phyloP scores from a whole-genome alignment of 2,888 invertebrate genomes.

The Aphidius colemani region DNA sequence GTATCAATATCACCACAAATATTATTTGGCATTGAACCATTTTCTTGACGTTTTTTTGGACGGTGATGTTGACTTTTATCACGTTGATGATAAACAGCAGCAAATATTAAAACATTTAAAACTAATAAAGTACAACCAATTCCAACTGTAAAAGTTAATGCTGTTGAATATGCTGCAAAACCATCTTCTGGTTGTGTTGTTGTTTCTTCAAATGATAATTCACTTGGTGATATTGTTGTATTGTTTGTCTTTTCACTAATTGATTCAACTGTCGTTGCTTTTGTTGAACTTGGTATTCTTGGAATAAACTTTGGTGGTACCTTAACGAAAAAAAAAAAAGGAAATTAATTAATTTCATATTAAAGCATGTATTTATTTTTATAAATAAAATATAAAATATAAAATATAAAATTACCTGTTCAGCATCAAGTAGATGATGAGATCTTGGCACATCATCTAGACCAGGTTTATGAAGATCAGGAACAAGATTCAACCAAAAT shows the following conservation, averaged over 20 bases:
- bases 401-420: conserved; percentile 57
- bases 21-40: conserved; percentile 86
- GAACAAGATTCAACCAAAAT: conserved; percentile 93
- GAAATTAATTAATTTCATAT: not conserved
- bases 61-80: conserved; percentile 72
- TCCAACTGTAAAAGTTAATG: conserved; percentile 89
- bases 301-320: conserved; percentile 57
- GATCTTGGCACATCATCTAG: conserved; percentile 83
- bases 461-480: conserved; percentile 86
- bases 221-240: conserved; percentile 49
- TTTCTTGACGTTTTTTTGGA: conserved; percentile 75
- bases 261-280: conserved; percentile 48
- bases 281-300: conserved; percentile 52
- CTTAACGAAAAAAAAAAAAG: conserved; percentile 33
- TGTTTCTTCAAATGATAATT: conserved; percentile 52
- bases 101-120: conserved; percentile 90
- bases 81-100: conserved; percentile 91
- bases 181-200: conserved; percentile 73
- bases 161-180: conserved; percentile 88
- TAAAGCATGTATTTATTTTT: not conserved
- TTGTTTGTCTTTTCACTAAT: conserved; percentile 47
- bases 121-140: conserved; percentile 92
- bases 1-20: conserved; percentile 84
- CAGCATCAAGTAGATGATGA: conserved; percentile 82
- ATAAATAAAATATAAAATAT: too few relatives aligned